Conservation (phyloP, 2,113 vertebrate genomes). For the Talpa occidentalis region DNA sequence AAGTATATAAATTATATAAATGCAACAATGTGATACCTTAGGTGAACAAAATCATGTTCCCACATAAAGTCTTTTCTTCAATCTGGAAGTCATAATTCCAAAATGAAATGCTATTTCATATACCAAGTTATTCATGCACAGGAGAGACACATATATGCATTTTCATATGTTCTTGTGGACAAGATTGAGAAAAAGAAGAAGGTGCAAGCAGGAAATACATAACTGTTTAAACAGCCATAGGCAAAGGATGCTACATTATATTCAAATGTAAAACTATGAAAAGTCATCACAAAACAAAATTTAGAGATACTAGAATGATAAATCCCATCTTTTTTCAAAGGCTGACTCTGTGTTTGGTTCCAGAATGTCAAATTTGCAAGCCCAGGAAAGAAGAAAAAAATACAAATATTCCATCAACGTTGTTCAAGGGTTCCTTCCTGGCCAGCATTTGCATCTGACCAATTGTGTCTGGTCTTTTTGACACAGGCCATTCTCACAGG, state of each 20-base stretch:
- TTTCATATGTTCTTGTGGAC: neutral
- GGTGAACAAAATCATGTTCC: neutral
- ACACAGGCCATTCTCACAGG: too few relatives aligned
- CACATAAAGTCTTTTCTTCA: neutral
- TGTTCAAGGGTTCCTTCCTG: too few relatives aligned
- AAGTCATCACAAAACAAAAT: neutral
- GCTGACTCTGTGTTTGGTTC: neutral
- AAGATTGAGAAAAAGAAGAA: neutral
- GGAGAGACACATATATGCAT: neutral
- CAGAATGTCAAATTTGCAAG: neutral
- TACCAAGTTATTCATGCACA: neutral
- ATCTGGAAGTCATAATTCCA: neutral
- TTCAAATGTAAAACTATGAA: neutral
- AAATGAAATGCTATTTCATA: neutral
- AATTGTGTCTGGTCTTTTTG: too few relatives aligned
- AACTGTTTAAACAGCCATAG: neutral
- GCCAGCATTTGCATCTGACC: too few relatives aligned
- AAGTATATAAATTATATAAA: neutral
- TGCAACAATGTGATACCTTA: neutral
- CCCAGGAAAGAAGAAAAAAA: neutral
- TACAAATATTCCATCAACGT: too few relatives aligned
- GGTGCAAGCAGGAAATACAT: neutral
- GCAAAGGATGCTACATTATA: neutral
- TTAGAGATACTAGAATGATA: neutral
- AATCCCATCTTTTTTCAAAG: neutral